A percentile compares a stretch with the other conserved stretches of the same genome.
phyloP scores from a whole-genome alignment of 2,113 vertebrate genomes.

The Ondatra zibethicus region DNA sequence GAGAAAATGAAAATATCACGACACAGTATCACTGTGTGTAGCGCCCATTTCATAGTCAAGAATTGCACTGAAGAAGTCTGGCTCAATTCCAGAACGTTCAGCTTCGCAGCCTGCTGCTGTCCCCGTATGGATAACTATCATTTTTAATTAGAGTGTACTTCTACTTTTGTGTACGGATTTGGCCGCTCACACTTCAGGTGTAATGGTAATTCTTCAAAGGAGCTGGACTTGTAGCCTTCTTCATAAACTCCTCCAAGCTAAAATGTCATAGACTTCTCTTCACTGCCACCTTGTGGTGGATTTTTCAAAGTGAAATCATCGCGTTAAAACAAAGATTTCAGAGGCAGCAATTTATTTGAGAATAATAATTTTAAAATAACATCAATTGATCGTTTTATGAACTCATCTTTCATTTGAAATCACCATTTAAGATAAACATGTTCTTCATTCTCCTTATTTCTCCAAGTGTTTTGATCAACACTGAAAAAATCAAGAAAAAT shows the following conservation, averaged over 20 bases:
- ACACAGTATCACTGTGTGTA: neutral
- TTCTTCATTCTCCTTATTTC: neutral
- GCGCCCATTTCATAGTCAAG: neutral
- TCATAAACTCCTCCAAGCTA: neutral
- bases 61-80: neutral
- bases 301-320: constrained; percentile 55
- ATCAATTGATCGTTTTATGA: neutral
- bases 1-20: constrained; percentile 19
- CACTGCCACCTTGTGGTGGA: constrained; percentile 86
- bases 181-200: constrained; percentile 42
- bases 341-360: neutral
- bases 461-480: neutral
- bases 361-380: neutral
- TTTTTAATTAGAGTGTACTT: constrained; percentile 60
- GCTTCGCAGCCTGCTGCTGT: neutral
- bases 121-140: constrained; percentile 27
- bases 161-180: constrained; percentile 53
- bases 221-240: neutral
- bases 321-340: neutral
- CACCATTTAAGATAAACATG: neutral
- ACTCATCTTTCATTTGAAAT: neutral
- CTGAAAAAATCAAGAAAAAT: neutral
- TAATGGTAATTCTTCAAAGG: constrained; percentile 46
- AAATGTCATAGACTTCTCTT: constrained; percentile 81
- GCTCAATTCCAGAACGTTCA: neutral